phyloP scores from a whole-genome alignment of 1,140 invertebrate genomes.

The Cherax destructor region DNA sequence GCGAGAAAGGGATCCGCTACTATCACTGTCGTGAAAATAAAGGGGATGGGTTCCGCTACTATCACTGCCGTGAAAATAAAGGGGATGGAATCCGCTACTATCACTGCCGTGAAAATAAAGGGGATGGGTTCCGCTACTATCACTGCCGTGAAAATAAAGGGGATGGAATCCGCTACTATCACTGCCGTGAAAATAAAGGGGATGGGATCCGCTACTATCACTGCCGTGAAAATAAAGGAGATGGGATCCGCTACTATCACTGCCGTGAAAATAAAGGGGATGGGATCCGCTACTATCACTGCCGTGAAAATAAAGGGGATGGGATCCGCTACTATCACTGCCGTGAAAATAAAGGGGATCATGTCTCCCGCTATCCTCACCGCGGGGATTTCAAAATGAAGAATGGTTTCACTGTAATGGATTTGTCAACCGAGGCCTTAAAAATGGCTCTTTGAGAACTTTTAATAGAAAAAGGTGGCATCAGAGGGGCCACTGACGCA shows the following conservation, averaged over 20 bases:
- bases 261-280: neutral
- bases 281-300: neutral
- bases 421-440: conserved; percentile 66
- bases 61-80: neutral
- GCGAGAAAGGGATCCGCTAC: too few relatives aligned
- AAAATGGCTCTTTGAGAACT: conserved; percentile 69
- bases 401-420: conserved; percentile 61
- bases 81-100: too few relatives aligned
- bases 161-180: conserved; percentile 63
- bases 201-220: conserved; percentile 14
- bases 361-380: conserved; percentile 67
- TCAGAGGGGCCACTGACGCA: neutral
- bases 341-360: conserved; percentile 67
- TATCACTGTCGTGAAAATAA: too few relatives aligned
- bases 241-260: too few relatives aligned
- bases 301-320: neutral
- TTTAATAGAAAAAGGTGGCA: conserved; percentile 68
- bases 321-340: neutral
- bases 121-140: conserved; percentile 63
- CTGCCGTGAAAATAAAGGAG: conserved; percentile 30
- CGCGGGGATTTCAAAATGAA: conserved; percentile 57
- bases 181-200: conserved; percentile 31
- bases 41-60: too few relatives aligned
- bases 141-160: too few relatives aligned
- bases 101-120: too few relatives aligned